Conservation (phyloP, 2,113 vertebrate genomes). For the Peromyscus leucopus region DNA sequence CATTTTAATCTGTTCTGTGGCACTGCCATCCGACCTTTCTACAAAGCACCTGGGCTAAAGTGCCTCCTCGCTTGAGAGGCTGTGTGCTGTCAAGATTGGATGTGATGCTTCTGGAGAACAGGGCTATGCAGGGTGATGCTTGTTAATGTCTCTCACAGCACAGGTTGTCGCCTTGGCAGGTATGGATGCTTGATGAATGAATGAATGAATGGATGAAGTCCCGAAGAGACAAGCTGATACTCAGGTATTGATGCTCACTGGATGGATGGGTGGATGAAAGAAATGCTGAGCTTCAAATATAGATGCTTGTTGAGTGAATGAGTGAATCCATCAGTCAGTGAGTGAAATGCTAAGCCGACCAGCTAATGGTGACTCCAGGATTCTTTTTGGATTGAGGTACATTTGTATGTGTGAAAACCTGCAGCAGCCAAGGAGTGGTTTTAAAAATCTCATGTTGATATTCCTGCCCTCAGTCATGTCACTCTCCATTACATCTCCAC, state of each 20-base stretch:
- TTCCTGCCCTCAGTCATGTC: neutral
- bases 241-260: neutral
- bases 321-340: neutral
- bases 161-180: neutral
- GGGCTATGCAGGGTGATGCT: neutral
- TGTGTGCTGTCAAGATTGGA: neutral
- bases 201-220: neutral
- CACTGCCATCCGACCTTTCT: neutral
- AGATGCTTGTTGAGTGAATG: neutral
- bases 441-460: neutral
- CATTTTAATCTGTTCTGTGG: neutral
- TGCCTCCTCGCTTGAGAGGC: conserved; percentile 41
- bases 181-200: neutral
- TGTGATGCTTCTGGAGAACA: neutral
- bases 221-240: too few relatives aligned
- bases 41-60: neutral
- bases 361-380: neutral
- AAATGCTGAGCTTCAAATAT: too few relatives aligned
- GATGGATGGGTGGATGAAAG: neutral
- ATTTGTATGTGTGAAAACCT: neutral
- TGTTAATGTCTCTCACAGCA: neutral
- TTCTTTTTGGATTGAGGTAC: neutral
- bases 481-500: neutral
- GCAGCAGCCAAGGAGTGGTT: conserved; percentile 23
- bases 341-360: neutral